Evolutionary conservation across 2,797 vertebrate species (phyloP), one percentile per base, ranked within the genome.

Genomic region (Stomatorhinus walkeri): DNA sequence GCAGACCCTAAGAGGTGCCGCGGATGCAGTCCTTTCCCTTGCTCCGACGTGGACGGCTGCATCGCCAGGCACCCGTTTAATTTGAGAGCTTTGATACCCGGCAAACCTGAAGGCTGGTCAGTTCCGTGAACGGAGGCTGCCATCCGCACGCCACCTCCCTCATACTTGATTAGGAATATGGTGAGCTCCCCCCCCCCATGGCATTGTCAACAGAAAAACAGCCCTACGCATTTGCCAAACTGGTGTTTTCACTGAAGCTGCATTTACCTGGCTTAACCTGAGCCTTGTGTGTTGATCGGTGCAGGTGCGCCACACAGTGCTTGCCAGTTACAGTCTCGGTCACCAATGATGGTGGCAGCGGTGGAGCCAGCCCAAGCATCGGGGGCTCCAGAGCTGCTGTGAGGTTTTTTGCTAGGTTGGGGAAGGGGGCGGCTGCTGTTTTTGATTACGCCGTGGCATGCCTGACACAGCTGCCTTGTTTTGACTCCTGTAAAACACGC

Each of bases 11-110:
- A 98, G 98, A 98, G 97, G 97, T 96, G 97, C 95, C 88, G 97
- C 98, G 97, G 97, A 98, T 97, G 96, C 94, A 95, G 95, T 95
- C 93, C 96, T 95, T 94, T 95, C 95, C 93, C 93, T 92, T 94
- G 94, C 97, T 96, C 96, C 8, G 97, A 98, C 97, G 97, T 96
- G 97, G 96, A 97, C 96, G 96, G 95, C 93, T 19, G 95, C 95
- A 83, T 81, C 2, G 6, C 94, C 95, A 97, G 97, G 96, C 97
- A 97, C 96, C 96, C 97, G 97, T 98, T 99, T 99, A 99, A 99
- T 99, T 99, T 99, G 97, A 96, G 96, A 96, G 97, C 98, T 98
- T 98, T 99, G 98, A 99, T 99, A 98, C 98, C 98, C 97, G 97
- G 96, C 98, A 98, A 98, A 99, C 97, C 76, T 6, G 96, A 96